Conservation (phyloP, 1,140 invertebrate genomes). For the Cherax quadricarinatus region DNA sequence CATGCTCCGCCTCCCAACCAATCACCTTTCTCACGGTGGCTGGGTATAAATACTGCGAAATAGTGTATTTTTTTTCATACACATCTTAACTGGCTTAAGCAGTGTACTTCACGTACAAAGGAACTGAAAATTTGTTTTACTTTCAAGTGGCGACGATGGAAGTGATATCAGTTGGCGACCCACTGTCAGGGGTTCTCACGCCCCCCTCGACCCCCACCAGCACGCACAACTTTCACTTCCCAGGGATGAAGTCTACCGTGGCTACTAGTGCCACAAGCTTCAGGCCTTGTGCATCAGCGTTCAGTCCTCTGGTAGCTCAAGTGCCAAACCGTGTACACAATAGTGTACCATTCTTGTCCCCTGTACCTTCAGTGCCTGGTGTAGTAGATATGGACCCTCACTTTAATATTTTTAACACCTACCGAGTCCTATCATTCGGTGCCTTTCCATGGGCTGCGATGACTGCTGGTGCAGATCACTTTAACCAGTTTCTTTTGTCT, state of each 20-base stretch:
- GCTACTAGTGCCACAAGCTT: neutral
- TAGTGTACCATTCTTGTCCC: neutral
- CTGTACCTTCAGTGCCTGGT: constrained; percentile 5
- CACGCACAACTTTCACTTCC: constrained; percentile 2
- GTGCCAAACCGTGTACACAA: neutral
- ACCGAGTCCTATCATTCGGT: constrained; percentile 38
- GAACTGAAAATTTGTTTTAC: neutral
- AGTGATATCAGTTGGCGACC: constrained; percentile 42
- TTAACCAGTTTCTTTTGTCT: constrained; percentile 73
- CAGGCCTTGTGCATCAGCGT: neutral
- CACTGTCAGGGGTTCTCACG: constrained; percentile 41
- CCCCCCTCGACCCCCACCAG: neutral
- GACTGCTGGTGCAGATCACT: constrained; percentile 59
- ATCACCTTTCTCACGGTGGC: neutral
- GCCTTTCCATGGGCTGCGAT: constrained; percentile 62
- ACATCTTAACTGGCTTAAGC: neutral
- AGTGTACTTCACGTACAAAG: neutral
- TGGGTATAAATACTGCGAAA: constrained; percentile 28
- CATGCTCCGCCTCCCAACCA: constrained; percentile 9
- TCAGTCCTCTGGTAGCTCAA: neutral
- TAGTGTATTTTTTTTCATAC: constrained; percentile 34
- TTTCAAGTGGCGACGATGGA: constrained; percentile 20
- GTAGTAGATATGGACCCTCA: constrained; percentile 5
- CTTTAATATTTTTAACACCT: constrained; percentile 10
- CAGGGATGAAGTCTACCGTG: neutral